Evolutionary conservation across 2,888 invertebrate species (phyloP), one percentile per base, ranked within the genome.

Genomic region (Eristalis tenax): DNA sequence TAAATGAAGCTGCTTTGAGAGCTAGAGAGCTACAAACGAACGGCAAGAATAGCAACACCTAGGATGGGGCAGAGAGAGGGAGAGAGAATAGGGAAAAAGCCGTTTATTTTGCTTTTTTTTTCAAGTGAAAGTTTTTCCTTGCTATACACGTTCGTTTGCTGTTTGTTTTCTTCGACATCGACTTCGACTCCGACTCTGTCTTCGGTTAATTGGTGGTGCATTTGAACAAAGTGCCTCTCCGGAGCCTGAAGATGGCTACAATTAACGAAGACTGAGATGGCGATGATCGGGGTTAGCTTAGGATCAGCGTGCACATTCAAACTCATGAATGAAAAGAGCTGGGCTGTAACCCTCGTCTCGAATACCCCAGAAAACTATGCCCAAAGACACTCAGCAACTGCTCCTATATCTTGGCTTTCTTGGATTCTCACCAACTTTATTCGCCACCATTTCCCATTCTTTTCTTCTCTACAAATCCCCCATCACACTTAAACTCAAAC

Each of bases 71-170:
- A 22, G 70, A 57, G 28, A 28, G 35, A 35, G 38, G 40, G 32
- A 75, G 64, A 82, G 76, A 71, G 65, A 76, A 70, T 65, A 76
- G 76, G 82, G 65, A 82, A 76, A 76, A 15, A 32, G 13, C 18
- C 50, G 50, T 50, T 50, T 50, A 18, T 71, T 73, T 77, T 59
- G 43, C 38, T 66, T 65, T 65, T 74, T 61, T 40, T 28, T 61
- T 82, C 66, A 65, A 82, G 82, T 82, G 82, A 82, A 82, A 82
- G 82, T 82, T 82, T 76, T 76, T 76, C 61, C 71, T 66, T 76
- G 71, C 40, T 66, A 69, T 18, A 66, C 18, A 23, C 38, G n/a
- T 5, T 13, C 2, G 32, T 13, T 13, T 23, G 59, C 15, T 26
- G 13, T 35, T 64, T 74, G 50, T 56, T 40, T 75, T 74, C 64